A percentile compares a stretch with the other conserved stretches of the same genome.
phyloP scores from a whole-genome alignment of 2,113 vertebrate genomes.

The Grantiella picta region DNA sequence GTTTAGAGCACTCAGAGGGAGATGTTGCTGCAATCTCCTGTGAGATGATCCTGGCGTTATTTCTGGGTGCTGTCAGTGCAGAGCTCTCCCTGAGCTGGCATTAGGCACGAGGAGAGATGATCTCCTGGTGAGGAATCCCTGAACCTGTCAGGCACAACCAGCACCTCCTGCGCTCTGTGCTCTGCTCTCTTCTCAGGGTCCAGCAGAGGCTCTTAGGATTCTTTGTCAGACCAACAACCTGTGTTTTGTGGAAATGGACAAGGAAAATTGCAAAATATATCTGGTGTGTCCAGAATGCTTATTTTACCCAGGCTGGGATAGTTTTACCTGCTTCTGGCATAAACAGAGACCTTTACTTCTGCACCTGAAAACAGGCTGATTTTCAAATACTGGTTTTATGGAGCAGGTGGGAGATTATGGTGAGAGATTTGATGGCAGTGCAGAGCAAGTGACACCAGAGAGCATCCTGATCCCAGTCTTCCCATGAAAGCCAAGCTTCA shows the following conservation, averaged over 20 bases:
- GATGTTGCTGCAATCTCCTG: not conserved
- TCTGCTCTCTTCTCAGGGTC: not conserved
- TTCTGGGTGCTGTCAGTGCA: not conserved
- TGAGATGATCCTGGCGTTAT: not conserved
- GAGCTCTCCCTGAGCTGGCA: not conserved
- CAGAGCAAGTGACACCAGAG: not conserved
- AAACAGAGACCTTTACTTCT: not conserved
- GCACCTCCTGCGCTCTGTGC: not conserved
- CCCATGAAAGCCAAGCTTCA: not conserved
- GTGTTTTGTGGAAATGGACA: not conserved
- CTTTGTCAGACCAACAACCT: not conserved
- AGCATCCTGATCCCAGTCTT: not conserved
- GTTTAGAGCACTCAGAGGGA: not conserved
- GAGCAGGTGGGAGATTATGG: not conserved
- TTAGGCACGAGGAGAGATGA: not conserved
- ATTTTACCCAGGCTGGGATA: not conserved
- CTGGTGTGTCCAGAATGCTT: not conserved
- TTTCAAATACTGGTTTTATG: not conserved
- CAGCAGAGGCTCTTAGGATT: not conserved
- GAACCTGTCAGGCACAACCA: not conserved
- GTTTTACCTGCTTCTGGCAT: not conserved
- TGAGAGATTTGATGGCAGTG: not conserved
- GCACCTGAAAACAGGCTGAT: not conserved
- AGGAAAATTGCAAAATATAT: not conserved
- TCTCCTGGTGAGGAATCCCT: not conserved